These are phyloP conservation scores for Drosophila gaucha DNA, from an alignment of 2,888 invertebrate genomes.

Conservation along the genomic window DNA sequence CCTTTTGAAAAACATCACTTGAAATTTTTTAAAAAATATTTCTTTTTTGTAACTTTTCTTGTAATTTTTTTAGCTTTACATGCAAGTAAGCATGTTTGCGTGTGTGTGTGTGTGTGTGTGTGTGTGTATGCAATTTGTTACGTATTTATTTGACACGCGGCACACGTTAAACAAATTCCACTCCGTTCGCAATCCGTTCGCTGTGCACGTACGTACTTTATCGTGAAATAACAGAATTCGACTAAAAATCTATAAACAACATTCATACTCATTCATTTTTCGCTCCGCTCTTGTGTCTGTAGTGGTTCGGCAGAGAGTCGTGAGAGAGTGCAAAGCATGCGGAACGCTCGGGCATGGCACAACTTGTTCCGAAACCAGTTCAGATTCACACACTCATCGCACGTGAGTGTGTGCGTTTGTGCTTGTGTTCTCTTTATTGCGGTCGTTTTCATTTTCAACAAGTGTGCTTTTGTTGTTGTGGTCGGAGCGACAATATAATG, in stretches of 20 bases:
- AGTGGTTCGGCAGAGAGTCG: slow-evolving; percentile 41
- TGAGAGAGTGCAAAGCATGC: slow-evolving; percentile 41
- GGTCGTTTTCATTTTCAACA: slow-evolving; percentile 80
- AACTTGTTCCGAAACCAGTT: slow-evolving; percentile 63
- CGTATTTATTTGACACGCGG: slow-evolving; percentile 65
- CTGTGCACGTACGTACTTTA: slow-evolving; percentile 82
- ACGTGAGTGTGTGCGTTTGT: slow-evolving; percentile 8
- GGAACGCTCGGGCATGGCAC: slow-evolving; percentile 14
- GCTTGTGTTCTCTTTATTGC: slow-evolving; percentile 45
- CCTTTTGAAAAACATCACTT: slow-evolving; percentile 42
- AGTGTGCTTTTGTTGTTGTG: slow-evolving; percentile 81
- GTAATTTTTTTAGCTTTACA: not conserved
- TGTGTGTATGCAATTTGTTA: slow-evolving; percentile 38
- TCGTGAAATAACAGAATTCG: slow-evolving; percentile 83
- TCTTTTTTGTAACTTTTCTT: not conserved
- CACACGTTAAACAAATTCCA: slow-evolving; percentile 59
- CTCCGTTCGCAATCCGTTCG: slow-evolving; percentile 75
- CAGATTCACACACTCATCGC: slow-evolving; percentile 37
- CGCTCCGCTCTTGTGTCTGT: slow-evolving; percentile 46
- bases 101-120: slow-evolving; percentile 3
- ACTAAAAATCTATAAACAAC: slow-evolving; percentile 83
- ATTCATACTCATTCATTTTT: slow-evolving; percentile 68
- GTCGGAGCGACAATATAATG: slow-evolving; percentile 37
- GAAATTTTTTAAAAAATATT: slow-evolving; percentile 12
- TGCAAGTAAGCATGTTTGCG: not conserved